Evolutionary conservation across 2,113 vertebrate genomes (phyloP).

Genomic region (Phoxinus phoxinus): DNA sequence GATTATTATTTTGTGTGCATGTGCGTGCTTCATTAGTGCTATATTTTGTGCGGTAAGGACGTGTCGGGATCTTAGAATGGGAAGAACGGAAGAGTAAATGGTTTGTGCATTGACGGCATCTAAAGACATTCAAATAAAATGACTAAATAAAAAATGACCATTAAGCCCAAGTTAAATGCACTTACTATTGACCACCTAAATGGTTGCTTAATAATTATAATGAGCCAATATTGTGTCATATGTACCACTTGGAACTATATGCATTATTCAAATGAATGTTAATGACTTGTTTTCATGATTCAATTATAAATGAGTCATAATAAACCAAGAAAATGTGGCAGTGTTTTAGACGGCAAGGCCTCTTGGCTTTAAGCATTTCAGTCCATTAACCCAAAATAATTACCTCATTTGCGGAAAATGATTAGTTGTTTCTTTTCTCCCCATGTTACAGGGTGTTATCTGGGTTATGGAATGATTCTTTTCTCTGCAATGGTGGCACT

Average conservation of each 20-base stretch:
- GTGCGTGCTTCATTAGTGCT: conserved; percentile 9
- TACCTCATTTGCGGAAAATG: conserved; percentile 42
- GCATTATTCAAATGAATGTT: conserved; percentile 36
- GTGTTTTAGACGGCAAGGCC: conserved; percentile 29
- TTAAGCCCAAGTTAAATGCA: background rate
- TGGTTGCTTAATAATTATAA: conserved; percentile 14
- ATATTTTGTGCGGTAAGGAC: background rate
- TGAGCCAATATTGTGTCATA: conserved; percentile 8
- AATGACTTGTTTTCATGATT: conserved; percentile 40
- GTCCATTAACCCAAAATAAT: conserved; percentile 49
- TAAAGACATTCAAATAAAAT: background rate
- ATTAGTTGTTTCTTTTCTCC: conserved; percentile 24
- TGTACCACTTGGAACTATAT: conserved; percentile 31
- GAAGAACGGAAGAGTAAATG: background rate
- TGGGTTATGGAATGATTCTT: conserved; percentile 10
- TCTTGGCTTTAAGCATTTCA: conserved; percentile 40
- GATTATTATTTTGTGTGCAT: conserved; percentile 15
- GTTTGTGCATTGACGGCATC: background rate
- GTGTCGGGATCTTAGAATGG: background rate
- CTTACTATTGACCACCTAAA: conserved; percentile 26
- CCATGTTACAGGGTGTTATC: conserved; percentile 9
- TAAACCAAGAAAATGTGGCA: conserved; percentile 3
- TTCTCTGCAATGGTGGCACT: conserved; percentile 2
- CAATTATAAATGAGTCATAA: conserved; percentile 38
- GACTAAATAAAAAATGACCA: background rate